Evolutionary conservation across 2,797 vertebrate species (phyloP).

Genomic region (Epinephelus coioides): DNA sequence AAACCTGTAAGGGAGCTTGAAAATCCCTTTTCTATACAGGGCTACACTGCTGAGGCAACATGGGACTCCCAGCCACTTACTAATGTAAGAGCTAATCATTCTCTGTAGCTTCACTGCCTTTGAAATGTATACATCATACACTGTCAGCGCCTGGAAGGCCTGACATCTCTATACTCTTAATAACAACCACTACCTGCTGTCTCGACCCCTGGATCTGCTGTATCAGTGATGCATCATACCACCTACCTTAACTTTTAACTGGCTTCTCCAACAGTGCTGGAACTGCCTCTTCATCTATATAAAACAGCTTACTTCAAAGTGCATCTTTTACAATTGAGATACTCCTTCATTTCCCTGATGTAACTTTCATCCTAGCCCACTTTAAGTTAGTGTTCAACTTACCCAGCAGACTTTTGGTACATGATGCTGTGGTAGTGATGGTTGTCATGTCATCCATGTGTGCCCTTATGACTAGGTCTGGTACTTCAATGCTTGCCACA

Average conservation of each 20-base stretch:
- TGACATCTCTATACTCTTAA: background rate
- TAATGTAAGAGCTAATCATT: background rate
- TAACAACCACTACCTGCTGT: background rate
- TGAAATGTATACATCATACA: background rate
- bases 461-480: background rate
- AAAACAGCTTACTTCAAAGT: background rate
- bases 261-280: background rate
- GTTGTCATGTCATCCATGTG: background rate
- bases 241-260: background rate
- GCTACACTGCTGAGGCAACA: background rate
- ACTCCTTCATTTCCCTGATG: background rate
- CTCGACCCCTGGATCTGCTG: background rate
- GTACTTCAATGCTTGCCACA: background rate
- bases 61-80: background rate
- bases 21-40: background rate
- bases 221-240: background rate
- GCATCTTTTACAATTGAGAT: background rate
- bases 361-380: background rate
- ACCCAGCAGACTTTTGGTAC: background rate
- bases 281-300: background rate
- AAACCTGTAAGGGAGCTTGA: background rate
- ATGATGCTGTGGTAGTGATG: background rate
- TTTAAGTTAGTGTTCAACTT: background rate
- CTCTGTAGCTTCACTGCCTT: background rate
- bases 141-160: background rate